phyloP scores from a whole-genome alignment of 2,888 invertebrate species.

The Gastrophysa polygoni region DNA sequence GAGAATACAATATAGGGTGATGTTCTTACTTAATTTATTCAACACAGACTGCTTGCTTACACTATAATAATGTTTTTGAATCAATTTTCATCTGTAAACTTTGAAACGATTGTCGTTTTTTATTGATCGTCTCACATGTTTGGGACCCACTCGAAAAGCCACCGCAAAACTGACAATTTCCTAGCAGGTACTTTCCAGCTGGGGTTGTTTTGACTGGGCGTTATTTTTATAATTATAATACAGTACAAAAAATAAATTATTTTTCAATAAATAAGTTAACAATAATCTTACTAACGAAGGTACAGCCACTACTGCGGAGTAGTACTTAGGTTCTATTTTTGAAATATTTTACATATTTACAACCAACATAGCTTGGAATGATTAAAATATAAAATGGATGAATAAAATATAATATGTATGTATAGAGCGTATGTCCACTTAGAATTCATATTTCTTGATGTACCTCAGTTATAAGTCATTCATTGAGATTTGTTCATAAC shows the following conservation, averaged over 20 bases:
- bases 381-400: constrained; percentile 18
- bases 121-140: too few relatives aligned
- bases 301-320: constrained; percentile 28
- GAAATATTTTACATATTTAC: constrained; percentile 14
- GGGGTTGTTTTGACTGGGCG: too few relatives aligned
- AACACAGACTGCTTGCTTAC: background rate
- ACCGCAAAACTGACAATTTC: too few relatives aligned
- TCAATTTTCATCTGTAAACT: background rate
- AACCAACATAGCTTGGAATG: constrained; percentile 23
- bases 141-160: too few relatives aligned
- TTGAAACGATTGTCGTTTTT: background rate
- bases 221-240: constrained; percentile 3
- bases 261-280: constrained; percentile 40
- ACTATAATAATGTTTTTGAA: background rate
- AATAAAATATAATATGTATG: constrained; percentile 8
- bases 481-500: too few relatives aligned
- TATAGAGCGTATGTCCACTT: too few relatives aligned
- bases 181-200: too few relatives aligned
- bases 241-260: constrained; percentile 35
- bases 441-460: too few relatives aligned
- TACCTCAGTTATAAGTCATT: too few relatives aligned
- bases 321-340: constrained; percentile 4
- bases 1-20: background rate
- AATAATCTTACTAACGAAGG: constrained; percentile 34
- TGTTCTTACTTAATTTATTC: background rate